These are phyloP conservation scores for Anthopleura xanthogrammica DNA, from an alignment of 92 coral and sea anemone species.

Conservation along the genomic window DNA sequence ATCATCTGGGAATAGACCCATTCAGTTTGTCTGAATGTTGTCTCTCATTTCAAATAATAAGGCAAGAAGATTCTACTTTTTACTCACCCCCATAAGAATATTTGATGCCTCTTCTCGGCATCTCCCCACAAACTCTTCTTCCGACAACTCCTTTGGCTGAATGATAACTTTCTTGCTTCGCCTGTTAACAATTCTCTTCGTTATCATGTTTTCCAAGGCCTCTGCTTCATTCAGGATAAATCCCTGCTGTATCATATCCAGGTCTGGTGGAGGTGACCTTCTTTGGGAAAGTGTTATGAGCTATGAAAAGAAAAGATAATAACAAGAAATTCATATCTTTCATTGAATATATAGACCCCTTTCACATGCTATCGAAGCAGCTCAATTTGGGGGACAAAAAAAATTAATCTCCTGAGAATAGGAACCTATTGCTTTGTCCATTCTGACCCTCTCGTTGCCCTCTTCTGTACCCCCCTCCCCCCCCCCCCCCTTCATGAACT, in stretches of 20 bases:
- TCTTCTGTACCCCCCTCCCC: background rate
- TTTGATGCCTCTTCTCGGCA: slow-evolving; percentile 68
- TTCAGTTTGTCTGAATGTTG: background rate
- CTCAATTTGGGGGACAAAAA: too few species aligned
- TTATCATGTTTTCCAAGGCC: slow-evolving; percentile 73
- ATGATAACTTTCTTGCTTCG: slow-evolving; percentile 75
- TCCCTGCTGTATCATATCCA: slow-evolving; percentile 87
- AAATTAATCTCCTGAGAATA: too few species aligned
- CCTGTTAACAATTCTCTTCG: slow-evolving; percentile 79
- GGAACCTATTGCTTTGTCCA: too few species aligned
- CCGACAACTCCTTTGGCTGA: slow-evolving; percentile 61
- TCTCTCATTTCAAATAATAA: too few species aligned
- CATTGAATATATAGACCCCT: too few species aligned
- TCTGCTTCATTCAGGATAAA: slow-evolving; percentile 85
- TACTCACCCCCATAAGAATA: slow-evolving; percentile 74
- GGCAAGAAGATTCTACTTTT: background rate
- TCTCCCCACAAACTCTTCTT: slow-evolving; percentile 74
- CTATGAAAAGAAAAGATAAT: slow-evolving; percentile 35
- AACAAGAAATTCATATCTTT: background rate
- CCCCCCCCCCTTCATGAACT: background rate
- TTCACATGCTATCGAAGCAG: too few species aligned
- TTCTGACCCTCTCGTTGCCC: background rate
- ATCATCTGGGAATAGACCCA: background rate
- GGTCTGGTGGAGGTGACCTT: slow-evolving; percentile 90
- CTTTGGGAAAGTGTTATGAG: slow-evolving; percentile 76